Evolutionary conservation across 2,888 invertebrate genomes (phyloP), one percentile per base, ranked within the genome.

Genomic region (Nesidiocoris tenuis): DNA sequence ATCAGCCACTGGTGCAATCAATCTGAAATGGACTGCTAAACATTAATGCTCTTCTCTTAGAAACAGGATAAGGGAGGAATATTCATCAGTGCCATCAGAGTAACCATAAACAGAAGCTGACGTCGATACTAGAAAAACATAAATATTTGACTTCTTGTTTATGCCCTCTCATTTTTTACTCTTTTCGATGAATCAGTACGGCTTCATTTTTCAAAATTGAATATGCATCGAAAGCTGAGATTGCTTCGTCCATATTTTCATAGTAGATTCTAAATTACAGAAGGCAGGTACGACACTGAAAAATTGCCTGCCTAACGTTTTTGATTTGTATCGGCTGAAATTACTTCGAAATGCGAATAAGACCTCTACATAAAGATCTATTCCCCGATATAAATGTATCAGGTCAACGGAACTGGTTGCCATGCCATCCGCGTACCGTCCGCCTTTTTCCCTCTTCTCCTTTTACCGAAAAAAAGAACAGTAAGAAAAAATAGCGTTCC

Each of bases 81-180:
- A 39, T 39, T 39, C 39, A 39, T 39, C 12, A 7, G 39, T n/a
- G n/a, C n/a, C n/a, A n/a, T n/a, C n/a, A n/a, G n/a, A n/a, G n/a
- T n/a, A n/a, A n/a, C n/a, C n/a, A n/a, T n/a, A n/a, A n/a, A n/a
- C n/a, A n/a, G n/a, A n/a, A n/a, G n/a, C n/a, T 17, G 25, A 63
- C 23, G 23, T 25, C 16, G 18, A 21, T 61, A 24, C 23, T 2
- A 12, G 0, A n/a, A 63, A 63, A 17, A 59, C 7, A 12, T 59
- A 59, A 59, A 17, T 59, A 59, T 59, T 7, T 59, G 12, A 12
- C 12, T 54, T 12, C 7, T 54, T 54, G 12, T 54, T 54, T 54
- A 54, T 54, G 55, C 55, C n/a, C n/a, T n/a, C n/a, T n/a, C n/a
- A n/a, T n/a, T 59, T 59, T 59, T 59, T 59, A 59, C 59, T 59